A percentile compares a stretch with the other conserved stretches of the same genome.
phyloP scores from a whole-genome alignment of 2,888 invertebrate genomes.

The Cantharis nigra region DNA sequence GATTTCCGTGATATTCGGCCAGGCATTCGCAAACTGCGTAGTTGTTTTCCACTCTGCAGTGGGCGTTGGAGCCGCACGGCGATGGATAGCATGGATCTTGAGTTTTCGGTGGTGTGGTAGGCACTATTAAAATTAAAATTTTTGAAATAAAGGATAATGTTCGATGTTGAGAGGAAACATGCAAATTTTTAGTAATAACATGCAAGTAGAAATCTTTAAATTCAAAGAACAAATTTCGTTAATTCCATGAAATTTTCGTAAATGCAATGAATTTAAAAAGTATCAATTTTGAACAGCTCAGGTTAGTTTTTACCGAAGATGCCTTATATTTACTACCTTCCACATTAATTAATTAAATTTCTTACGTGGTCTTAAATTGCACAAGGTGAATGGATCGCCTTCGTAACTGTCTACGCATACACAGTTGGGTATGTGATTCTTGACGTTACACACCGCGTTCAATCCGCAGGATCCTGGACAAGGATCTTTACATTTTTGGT shows the following conservation, averaged over 20 bases:
- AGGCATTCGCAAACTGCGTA: slow-evolving; percentile 77
- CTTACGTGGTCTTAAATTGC: slow-evolving; percentile 64
- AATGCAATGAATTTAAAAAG: no score
- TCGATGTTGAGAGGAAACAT: not conserved
- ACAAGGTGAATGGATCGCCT: slow-evolving; percentile 70
- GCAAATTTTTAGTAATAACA: not conserved
- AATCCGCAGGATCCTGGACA: slow-evolving; percentile 76
- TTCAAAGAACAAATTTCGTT: no score
- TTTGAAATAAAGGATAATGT: not conserved
- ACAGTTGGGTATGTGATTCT: slow-evolving; percentile 76
- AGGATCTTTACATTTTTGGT: slow-evolving; percentile 72
- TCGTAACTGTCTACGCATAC: slow-evolving; percentile 68
- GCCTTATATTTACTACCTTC: not conserved
- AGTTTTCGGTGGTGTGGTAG: slow-evolving; percentile 54
- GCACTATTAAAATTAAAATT: slow-evolving; percentile 44
- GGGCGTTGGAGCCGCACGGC: slow-evolving; percentile 81
- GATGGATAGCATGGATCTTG: slow-evolving; percentile 79
- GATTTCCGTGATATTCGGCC: slow-evolving; percentile 74
- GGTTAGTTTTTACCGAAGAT: not conserved
- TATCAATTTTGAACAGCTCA: not conserved
- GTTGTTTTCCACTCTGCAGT: slow-evolving; percentile 72
- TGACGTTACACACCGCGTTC: slow-evolving; percentile 72
- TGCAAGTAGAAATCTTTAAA: not conserved
- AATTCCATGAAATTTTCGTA: no score
- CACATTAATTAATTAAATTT: slow-evolving; percentile 10